Evolutionary conservation across 2,797 vertebrate genomes (phyloP).

Genomic region (Enteromius anoplus): DNA sequence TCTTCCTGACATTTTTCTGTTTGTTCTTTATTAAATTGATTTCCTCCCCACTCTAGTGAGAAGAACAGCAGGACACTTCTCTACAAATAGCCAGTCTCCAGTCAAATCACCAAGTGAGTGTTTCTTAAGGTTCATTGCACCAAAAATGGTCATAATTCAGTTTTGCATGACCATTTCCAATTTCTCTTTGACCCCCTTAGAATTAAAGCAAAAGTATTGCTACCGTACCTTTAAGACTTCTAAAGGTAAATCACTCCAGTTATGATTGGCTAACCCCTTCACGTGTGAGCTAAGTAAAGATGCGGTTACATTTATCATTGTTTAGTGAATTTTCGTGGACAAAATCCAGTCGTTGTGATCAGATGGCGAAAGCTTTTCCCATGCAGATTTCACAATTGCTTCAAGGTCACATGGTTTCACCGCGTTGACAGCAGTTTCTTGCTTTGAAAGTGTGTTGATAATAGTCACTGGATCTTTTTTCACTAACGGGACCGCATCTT

Average conservation of each 20-base stretch:
- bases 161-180: not conserved
- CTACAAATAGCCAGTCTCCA: conserved; percentile 86
- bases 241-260: conserved; percentile 1
- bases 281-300: not conserved
- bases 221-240: conserved; percentile 4
- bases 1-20: conserved; percentile 3
- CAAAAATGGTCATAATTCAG: not conserved
- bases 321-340: not conserved
- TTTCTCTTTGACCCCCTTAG: conserved; percentile 11
- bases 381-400: not conserved
- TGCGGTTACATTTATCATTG: not conserved
- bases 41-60: conserved; percentile 77
- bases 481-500: not conserved
- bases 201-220: conserved; percentile 10
- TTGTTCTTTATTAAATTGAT: not conserved
- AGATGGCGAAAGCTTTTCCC: not conserved
- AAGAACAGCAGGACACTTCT: conserved; percentile 81
- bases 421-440: not conserved
- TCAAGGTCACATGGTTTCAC: not conserved
- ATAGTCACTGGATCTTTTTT: not conserved
- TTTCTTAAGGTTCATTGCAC: not conserved
- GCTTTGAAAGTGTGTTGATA: not conserved
- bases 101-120: conserved; percentile 92
- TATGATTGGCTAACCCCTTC: conserved; percentile 21
- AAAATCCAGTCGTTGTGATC: not conserved